Base-by-base conservation (phyloP, 2,888 invertebrate species). In the Ectropis crepuscularia region DNA sequence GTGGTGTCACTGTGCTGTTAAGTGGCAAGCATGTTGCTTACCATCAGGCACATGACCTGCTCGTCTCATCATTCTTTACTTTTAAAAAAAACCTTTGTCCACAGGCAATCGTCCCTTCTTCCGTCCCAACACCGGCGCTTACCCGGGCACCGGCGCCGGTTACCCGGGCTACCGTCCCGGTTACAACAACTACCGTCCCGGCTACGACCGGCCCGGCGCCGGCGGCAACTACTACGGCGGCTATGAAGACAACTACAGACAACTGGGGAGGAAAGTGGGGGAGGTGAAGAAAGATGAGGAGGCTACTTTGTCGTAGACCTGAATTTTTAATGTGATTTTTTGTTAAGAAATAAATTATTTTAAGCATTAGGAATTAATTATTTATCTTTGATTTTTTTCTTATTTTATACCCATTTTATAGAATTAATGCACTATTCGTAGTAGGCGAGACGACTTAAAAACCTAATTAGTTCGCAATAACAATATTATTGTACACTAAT, bases 231-330 rank as follows among this genome's bases (percentile, higher is more conserved):
- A 85, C 78, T 82, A 82, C 68, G 85, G 87, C 6, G 86, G 85
- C 5, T 85, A 79, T 63, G 82, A 81, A 8, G 87, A 88, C 60
- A 86, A 83, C 72, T 83, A 83, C 67, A 83, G 86, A 58, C 76
- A 78, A 0, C 66, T 88, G 0, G 86, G 85, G 0, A 82, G 88
- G 42, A 90, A 88, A 75, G 85, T 73, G 0, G 82, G 79, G 0
- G 89, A 88, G 39, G 72, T 81, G 6, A 85, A 86, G 54, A 85
- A 85, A 53, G 80, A 80, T 41, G 81, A 80, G 4, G 80, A 79
- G 1, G 57, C 70, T 38, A 42, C 63, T 59, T 43, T 47, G 28
- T n/a, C 57, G 1, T 63, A 63, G 51, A 50, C 57, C 45, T 67
- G 55, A n/a, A 43, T 62, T 53, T 65, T 55, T 41, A 54, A 57